Evolutionary conservation across 1,140 invertebrate species (phyloP).

Genomic region (Rhagoletis pomonella): DNA sequence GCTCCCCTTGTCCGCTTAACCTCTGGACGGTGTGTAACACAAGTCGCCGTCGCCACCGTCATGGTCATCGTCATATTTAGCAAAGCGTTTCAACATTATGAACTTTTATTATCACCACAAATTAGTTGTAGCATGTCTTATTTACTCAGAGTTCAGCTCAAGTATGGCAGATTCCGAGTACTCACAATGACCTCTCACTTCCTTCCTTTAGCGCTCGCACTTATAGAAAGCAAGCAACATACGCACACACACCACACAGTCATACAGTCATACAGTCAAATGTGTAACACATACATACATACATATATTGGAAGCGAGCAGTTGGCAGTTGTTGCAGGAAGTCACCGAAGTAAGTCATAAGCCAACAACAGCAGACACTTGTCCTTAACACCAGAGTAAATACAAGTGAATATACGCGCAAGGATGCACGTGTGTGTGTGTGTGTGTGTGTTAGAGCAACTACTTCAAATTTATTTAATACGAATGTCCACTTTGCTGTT

Average conservation of each 20-base stretch:
- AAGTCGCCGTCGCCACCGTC: not conserved
- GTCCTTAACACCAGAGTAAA: slow-evolving; percentile 62
- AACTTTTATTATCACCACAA: slow-evolving; percentile 74
- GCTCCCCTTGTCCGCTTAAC: slow-evolving; percentile 3
- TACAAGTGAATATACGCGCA: slow-evolving; percentile 57
- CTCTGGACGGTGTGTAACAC: not conserved
- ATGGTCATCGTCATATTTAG: slow-evolving; percentile 47
- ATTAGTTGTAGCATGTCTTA: slow-evolving; percentile 68
- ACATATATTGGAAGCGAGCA: not conserved
- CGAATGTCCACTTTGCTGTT: slow-evolving; percentile 44
- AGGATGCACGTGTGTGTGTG: not conserved
- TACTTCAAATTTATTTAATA: slow-evolving; percentile 50
- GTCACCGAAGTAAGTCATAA: slow-evolving; percentile 50
- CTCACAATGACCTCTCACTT: slow-evolving; percentile 42
- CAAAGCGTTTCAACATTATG: slow-evolving; percentile 61
- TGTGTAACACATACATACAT: not conserved
- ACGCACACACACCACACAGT: slow-evolving; percentile 8
- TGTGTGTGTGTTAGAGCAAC: not conserved
- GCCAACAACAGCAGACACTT: slow-evolving; percentile 37
- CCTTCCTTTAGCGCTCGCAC: slow-evolving; percentile 12
- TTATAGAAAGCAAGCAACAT: not conserved
- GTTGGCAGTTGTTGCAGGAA: slow-evolving; percentile 48
- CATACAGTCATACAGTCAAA: not conserved
- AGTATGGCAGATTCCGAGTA: slow-evolving; percentile 1
- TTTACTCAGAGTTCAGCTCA: slow-evolving; percentile 35